A percentile compares a stretch with the other conserved stretches of the same genome.
Conservation (phyloP, 1,140 invertebrate genomes). For the Drosophila sechellia region DNA sequence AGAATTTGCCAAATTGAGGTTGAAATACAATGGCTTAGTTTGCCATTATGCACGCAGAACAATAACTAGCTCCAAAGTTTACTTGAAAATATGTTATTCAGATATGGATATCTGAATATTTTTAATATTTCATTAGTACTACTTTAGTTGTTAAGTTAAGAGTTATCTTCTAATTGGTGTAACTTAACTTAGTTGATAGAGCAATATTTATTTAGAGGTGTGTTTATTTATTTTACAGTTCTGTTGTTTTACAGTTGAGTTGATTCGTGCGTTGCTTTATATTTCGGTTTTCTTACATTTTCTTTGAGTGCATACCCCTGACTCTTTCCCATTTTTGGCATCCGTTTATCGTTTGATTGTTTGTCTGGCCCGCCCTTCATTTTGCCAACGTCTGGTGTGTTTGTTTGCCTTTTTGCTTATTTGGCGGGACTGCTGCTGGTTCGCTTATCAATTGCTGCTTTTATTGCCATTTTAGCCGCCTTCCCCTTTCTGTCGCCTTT, state of each 20-base stretch:
- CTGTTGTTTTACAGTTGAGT: too few relatives aligned
- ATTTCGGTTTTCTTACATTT: background rate
- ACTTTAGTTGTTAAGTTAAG: too few relatives aligned
- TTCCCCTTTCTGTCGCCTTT: slow-evolving; percentile 6
- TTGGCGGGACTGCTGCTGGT: slow-evolving; percentile 61
- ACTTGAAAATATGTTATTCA: too few relatives aligned
- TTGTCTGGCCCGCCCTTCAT: slow-evolving; percentile 66
- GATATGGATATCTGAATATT: too few relatives aligned
- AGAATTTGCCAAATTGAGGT: slow-evolving; percentile 84
- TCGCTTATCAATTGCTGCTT: slow-evolving; percentile 79
- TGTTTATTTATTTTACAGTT: too few relatives aligned
- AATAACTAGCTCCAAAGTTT: background rate
- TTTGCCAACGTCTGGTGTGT: slow-evolving; percentile 24
- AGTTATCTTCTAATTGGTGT: too few relatives aligned
- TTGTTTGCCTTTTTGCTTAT: slow-evolving; percentile 67
- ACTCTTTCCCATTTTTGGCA: slow-evolving; percentile 56
- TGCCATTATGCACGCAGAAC: background rate
- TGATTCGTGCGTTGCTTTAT: too few relatives aligned
- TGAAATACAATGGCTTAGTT: slow-evolving; percentile 71
- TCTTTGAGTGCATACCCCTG: slow-evolving; percentile 15
- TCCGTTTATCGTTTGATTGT: slow-evolving; percentile 81
- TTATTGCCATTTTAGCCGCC: slow-evolving; percentile 75
- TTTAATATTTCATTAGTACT: too few relatives aligned
- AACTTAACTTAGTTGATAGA: too few relatives aligned
- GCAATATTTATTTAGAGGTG: background rate